These are phyloP conservation scores for Netelia inedita DNA, from an alignment of 2,888 invertebrate genomes.

Conservation along the genomic window DNA sequence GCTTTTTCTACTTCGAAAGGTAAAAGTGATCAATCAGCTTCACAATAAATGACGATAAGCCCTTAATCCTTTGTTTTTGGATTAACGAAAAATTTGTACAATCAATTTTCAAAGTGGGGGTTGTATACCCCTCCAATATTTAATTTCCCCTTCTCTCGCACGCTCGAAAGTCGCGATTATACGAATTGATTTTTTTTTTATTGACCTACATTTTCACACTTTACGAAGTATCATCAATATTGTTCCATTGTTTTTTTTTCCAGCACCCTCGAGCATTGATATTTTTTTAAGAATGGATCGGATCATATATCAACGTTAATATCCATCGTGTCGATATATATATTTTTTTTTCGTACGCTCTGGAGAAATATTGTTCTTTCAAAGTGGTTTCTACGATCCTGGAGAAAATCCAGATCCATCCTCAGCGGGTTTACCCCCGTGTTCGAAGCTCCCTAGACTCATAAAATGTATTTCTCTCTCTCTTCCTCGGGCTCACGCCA, in stretches of 20 bases:
- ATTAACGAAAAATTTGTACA: no score
- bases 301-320: slow-evolving; percentile 53
- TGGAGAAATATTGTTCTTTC: slow-evolving; percentile 56
- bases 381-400: slow-evolving; percentile 48
- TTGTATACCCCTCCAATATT: not conserved
- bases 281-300: slow-evolving; percentile 26
- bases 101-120: no score
- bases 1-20: not conserved
- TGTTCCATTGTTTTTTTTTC: not conserved
- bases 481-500: not conserved
- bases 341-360: slow-evolving; percentile 6
- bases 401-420: slow-evolving; percentile 57
- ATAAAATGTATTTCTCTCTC: slow-evolving; percentile 39
- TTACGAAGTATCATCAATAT: not conserved
- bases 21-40: not conserved
- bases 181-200: not conserved
- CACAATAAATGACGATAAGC: not conserved
- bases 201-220: not conserved
- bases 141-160: not conserved
- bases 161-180: not conserved
- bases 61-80: no score
- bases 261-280: slow-evolving; percentile 21
- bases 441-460: slow-evolving; percentile 36
- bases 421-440: slow-evolving; percentile 24
- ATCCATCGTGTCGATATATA: slow-evolving; percentile 23